phyloP scores from a whole-genome alignment of 2,113 vertebrate species.

The Pogona vitticeps region DNA sequence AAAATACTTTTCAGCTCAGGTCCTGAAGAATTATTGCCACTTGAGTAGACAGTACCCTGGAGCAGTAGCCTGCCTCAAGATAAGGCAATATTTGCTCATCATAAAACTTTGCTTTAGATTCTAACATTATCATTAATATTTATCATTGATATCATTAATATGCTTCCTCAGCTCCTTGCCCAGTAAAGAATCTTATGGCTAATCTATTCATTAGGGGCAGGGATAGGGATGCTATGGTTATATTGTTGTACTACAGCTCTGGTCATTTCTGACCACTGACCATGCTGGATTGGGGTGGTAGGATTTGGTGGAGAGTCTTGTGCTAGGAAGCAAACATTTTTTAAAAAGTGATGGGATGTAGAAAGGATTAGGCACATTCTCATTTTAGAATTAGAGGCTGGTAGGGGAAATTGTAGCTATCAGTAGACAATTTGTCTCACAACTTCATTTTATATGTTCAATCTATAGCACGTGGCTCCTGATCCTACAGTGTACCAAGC shows the following conservation, averaged over 20 bases:
- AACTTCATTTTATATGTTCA: neutral
- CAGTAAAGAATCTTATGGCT: neutral
- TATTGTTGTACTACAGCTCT: neutral
- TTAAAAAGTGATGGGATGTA: neutral
- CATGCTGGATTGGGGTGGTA: neutral
- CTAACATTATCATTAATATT: neutral
- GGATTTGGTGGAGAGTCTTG: too few relatives aligned
- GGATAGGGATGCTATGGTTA: neutral
- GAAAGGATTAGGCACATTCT: neutral
- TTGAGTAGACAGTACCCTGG: neutral
- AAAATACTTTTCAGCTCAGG: neutral
- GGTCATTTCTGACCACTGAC: neutral
- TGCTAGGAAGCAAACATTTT: too few relatives aligned
- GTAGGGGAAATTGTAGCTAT: neutral
- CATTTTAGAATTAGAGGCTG: neutral
- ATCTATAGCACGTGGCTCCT: constrained; percentile 70
- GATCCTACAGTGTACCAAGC: constrained; percentile 76
- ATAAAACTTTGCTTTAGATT: neutral
- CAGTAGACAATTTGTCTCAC: neutral
- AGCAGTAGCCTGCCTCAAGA: neutral
- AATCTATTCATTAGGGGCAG: neutral
- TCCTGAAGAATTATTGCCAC: neutral
- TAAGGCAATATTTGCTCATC: neutral
- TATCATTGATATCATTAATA: neutral
- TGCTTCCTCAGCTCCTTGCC: neutral